Conservation (phyloP, 2,888 invertebrate genomes). For the Antitype chi region DNA sequence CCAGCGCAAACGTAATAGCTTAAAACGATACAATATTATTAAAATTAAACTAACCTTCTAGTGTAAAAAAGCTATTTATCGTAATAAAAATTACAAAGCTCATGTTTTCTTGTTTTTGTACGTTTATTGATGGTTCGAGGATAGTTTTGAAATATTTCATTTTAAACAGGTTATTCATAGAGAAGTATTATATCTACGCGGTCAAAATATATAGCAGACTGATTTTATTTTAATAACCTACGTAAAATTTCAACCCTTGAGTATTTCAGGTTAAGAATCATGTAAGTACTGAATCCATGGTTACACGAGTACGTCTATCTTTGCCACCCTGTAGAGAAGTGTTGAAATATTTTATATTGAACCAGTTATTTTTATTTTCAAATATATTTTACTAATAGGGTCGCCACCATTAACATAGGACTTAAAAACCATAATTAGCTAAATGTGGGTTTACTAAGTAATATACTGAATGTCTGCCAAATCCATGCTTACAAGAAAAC, state of each 20-base stretch:
- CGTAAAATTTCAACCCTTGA: too few relatives aligned
- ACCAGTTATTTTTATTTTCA: neutral
- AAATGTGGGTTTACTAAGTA: too few relatives aligned
- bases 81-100: conserved; percentile 82
- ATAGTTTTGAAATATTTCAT: neutral
- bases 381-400: neutral
- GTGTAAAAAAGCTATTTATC: conserved; percentile 81
- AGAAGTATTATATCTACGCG: too few relatives aligned
- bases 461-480: too few relatives aligned
- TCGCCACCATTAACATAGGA: too few relatives aligned
- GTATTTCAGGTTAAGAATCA: too few relatives aligned
- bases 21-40: conserved; percentile 58
- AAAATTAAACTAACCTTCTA: conserved; percentile 67
- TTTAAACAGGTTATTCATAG: conserved; percentile 2
- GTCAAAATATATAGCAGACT: too few relatives aligned
- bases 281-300: too few relatives aligned
- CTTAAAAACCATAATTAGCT: too few relatives aligned
- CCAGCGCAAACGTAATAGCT: conserved; percentile 60
- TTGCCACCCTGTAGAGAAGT: neutral
- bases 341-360: neutral
- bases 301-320: rapidly evolving
- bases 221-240: too few relatives aligned
- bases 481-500: too few relatives aligned
- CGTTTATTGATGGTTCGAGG: conserved; percentile 50
- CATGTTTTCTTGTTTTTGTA: conserved; percentile 72